Conservation (phyloP, 2,888 invertebrate genomes). For the Ceramica pisi region DNA sequence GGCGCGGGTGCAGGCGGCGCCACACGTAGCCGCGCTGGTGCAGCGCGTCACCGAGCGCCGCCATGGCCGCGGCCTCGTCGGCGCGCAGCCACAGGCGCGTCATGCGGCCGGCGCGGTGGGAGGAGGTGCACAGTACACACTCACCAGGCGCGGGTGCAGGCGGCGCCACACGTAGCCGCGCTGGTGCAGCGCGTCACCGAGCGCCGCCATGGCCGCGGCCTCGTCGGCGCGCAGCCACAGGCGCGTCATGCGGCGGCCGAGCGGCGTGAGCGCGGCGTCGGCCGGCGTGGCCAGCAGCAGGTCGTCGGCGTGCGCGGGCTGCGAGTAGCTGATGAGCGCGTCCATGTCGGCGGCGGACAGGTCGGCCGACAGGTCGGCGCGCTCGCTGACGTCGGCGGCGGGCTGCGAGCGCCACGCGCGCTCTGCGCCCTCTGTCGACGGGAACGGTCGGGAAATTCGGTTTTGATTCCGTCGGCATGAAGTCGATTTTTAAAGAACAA, state of each 20-base stretch:
- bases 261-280: conserved; percentile 85
- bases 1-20: conserved; percentile 74
- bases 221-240: conserved; percentile 95
- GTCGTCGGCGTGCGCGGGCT: conserved; percentile 96
- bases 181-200: conserved; percentile 91
- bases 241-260: conserved; percentile 97
- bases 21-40: conserved; percentile 86
- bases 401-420: conserved; percentile 75
- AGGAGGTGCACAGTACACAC: no score
- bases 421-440: conserved; percentile 46
- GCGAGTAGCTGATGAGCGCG: conserved; percentile 94
- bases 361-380: conserved; percentile 27
- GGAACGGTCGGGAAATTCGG: conserved; percentile 29
- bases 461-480: conserved; percentile 14
- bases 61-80: conserved; percentile 92
- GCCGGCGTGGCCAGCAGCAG: conserved; percentile 94
- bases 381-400: conserved; percentile 43
- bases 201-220: conserved; percentile 92
- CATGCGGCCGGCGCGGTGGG: conserved; percentile 95
- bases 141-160: conserved; percentile 78
- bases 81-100: conserved; percentile 97
- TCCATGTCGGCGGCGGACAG: conserved; percentile 84
- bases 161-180: conserved; percentile 84
- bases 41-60: conserved; percentile 91
- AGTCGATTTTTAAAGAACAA: conserved; percentile 6